Percentiles rank a stretch among this genome's conserved stretches.
phyloP scores from a whole-genome alignment of 1,140 invertebrate species.

The Lethrus apterus region DNA sequence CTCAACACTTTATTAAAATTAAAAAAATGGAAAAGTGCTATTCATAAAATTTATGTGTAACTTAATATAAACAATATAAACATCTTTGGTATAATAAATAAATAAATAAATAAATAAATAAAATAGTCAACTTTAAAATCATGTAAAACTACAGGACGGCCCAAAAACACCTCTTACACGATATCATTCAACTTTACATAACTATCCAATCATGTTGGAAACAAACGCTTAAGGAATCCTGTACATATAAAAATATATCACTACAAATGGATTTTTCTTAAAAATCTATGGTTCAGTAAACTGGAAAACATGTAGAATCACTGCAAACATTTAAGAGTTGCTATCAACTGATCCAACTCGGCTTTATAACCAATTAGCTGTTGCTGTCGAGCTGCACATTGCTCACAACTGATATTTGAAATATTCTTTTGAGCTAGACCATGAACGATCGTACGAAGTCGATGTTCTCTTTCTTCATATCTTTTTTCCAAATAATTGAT shows the following conservation, averaged over 20 bases:
- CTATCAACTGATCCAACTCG: slow-evolving; percentile 38
- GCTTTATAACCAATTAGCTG: slow-evolving; percentile 39
- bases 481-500: slow-evolving; percentile 38
- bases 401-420: slow-evolving; percentile 35
- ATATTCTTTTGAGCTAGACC: slow-evolving; percentile 37
- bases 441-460: slow-evolving; percentile 38
- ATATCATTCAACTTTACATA: too few species aligned
- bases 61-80: too few species aligned
- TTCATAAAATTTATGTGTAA: too few species aligned
- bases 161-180: neutral
- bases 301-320: too few species aligned
- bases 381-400: slow-evolving; percentile 37
- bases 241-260: neutral
- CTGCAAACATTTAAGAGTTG: slow-evolving; percentile 26
- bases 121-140: neutral
- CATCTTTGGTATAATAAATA: too few species aligned
- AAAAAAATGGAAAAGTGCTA: too few species aligned
- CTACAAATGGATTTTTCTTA: too few species aligned
- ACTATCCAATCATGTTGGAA: neutral
- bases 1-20: too few species aligned
- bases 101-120: too few species aligned
- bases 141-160: neutral
- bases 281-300: too few species aligned
- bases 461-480: slow-evolving; percentile 40
- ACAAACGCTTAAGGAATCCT: neutral